A percentile compares a stretch with the other conserved stretches of the same genome.
Conservation (phyloP, 2,888 invertebrate species). For the Drosophila basisetae region DNA sequence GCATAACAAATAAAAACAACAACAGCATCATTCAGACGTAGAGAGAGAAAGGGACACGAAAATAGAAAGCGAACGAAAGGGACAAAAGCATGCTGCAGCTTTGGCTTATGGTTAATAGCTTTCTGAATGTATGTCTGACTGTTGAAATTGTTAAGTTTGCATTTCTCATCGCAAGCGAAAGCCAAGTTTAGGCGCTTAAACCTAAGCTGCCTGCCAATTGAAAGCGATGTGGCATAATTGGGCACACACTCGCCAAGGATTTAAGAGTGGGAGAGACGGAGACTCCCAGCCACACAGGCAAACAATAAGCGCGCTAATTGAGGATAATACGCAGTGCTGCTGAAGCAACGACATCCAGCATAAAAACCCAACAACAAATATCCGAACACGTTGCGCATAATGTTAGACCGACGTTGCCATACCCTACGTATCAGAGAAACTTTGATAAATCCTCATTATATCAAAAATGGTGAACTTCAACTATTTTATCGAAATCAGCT, state of each 20-base stretch:
- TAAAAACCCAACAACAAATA: slow-evolving; percentile 37
- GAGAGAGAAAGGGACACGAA: neutral
- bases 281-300: slow-evolving; percentile 35
- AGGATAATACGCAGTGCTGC: slow-evolving; percentile 68
- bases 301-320: slow-evolving; percentile 80
- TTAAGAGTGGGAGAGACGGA: neutral
- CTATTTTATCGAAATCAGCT: neutral
- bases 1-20: slow-evolving; percentile 79
- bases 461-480: neutral
- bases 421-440: slow-evolving; percentile 4
- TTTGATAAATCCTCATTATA: neutral
- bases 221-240: slow-evolving; percentile 47
- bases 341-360: slow-evolving; percentile 34
- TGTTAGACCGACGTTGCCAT: slow-evolving; percentile 6
- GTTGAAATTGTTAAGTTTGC: slow-evolving; percentile 73
- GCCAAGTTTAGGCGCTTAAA: slow-evolving; percentile 71
- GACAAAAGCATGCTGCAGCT: slow-evolving; percentile 9
- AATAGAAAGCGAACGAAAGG: neutral
- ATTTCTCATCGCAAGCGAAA: slow-evolving; percentile 58
- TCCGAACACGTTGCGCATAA: slow-evolving; percentile 4
- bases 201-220: slow-evolving; percentile 67
- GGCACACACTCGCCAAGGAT: slow-evolving; percentile 18
- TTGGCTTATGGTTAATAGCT: slow-evolving; percentile 57
- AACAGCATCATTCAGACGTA: slow-evolving; percentile 24
- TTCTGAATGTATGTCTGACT: slow-evolving; percentile 37